Percentiles rank a stretch among this genome's conserved stretches.
Evolutionary conservation across 2,113 vertebrate genomes (phyloP).

Genomic region (Prolemur simus): DNA sequence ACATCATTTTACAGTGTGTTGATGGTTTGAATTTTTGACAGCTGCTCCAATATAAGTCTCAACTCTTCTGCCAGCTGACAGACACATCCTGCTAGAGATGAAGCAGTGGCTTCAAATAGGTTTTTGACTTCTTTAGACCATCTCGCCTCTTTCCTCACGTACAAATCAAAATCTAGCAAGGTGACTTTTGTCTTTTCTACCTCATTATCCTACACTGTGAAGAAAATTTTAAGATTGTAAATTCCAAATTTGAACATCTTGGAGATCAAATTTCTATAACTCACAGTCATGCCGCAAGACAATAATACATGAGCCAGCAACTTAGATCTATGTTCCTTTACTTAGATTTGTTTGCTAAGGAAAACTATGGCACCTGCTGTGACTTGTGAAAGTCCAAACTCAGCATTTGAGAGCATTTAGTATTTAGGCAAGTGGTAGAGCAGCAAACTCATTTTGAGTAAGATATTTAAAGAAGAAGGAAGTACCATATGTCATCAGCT

Average conservation of each 20-base stretch:
- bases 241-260: not conserved
- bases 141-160: not conserved
- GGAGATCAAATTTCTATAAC: not conserved
- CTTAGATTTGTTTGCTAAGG: slow-evolving; percentile 50
- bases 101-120: not conserved
- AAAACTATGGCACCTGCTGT: slow-evolving; percentile 66
- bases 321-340: slow-evolving; percentile 13
- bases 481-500: slow-evolving; percentile 43
- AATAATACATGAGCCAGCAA: not conserved
- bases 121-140: not conserved
- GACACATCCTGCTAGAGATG: not conserved
- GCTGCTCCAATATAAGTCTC: not conserved
- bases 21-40: slow-evolving; percentile 2
- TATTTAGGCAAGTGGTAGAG: slow-evolving; percentile 62
- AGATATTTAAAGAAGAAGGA: slow-evolving; percentile 74
- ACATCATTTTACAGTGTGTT: not conserved
- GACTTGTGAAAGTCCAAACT: slow-evolving; percentile 57
- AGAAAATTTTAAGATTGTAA: not conserved
- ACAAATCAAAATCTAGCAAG: not conserved
- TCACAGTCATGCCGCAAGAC: not conserved
- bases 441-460: slow-evolving; percentile 56
- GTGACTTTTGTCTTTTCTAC: not conserved
- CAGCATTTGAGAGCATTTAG: slow-evolving; percentile 68
- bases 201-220: not conserved
- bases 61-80: not conserved